Base-by-base conservation (phyloP, 2,113 vertebrate genomes). In the Physeter macrocephalus region DNA sequence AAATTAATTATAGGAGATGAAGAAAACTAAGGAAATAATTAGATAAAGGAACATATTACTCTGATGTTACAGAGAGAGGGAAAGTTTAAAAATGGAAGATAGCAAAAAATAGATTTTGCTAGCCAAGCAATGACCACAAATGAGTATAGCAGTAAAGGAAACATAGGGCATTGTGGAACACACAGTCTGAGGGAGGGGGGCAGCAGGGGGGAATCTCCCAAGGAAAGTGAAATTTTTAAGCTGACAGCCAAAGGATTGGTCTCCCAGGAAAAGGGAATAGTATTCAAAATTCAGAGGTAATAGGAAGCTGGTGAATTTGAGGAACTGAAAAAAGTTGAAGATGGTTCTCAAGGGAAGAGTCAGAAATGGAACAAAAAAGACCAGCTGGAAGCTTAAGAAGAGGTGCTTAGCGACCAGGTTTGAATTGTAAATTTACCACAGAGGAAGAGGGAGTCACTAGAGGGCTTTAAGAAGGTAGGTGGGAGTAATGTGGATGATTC, bases 41-140 rank as follows among this genome's bases (percentile, higher is more conserved):
- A 85, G 41, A 78, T 81, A 83, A 94, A 94, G 57, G 59, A 31
- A 69, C 29, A 88, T 39, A 89, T 84, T 54, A 94, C 27, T 92
- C 74, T 88, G n/a, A 88, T 82, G 34, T 39, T 83, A 67, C 18
- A 83, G 6, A 92, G 18, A 34, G 5, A 85, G 80, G 72, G 7
- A 85, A 90, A 75, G 31, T 62, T 93, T 93, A 59, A 92, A 78
- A 95, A 92, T 25, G 84, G 34, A 97, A 74, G 49, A 78, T 21
- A 88, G 41, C 80, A n/a, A 92, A 92, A 87, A 88, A 49, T 31
- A 94, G 34, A 71, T 82, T 77, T 87, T 9, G n/a, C 49, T n/a
- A 75, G n/a, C 34, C n/a, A 83, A 82, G 34, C 39, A 46, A 90
- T 77, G 27, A 77, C 17, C 17, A 86, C 59, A 94, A 75, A 64